Base-by-base conservation (phyloP, 2,888 invertebrate species). In the Drosophila leonis region DNA sequence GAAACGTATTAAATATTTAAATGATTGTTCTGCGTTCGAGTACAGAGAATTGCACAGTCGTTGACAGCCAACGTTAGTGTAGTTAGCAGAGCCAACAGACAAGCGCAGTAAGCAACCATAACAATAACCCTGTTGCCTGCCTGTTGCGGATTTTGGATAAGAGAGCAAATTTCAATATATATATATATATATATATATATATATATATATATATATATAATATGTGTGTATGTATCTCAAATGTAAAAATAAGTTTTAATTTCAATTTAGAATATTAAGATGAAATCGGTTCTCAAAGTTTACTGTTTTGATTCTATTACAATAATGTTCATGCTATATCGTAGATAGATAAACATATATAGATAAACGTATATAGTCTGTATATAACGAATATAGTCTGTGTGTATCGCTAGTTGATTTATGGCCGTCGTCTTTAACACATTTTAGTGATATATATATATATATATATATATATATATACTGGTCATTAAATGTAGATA, bases 81-180 rank as follows among this genome's bases (percentile, higher is more conserved):
- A 33, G 33, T 8, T 15, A 33, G 24, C 18, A 6, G 37, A n/a
- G n/a, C 10, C 29, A 37, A n/a, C 35, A 29, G 72, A 65, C 75
- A 72, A 51, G 65, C 80, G 82, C 67, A 72, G 48, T 78, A 44
- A 72, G 44, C 69, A 41, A 51, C 33, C 42, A 49, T 44, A 71
- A 61, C 46, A 67, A 65, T 57, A 74, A 64, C 55, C 65, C 55
- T 66, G 65, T 76, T 79, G 67, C 70, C 76, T 82, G 80, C 80
- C 80, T 80, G 80, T 80, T 80, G 80, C 80, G 63, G 72, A 72
- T 44, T 55, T 54, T 44, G 4, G 39, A 13, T 29, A 24, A 37
- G 39, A 55, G 42, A 52, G 15, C 20, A 9, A 24, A 37, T 48
- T 39, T 15, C 27, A 44, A 20, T 33, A n/a, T n/a, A 37, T 37